Percentiles rank a stretch among this genome's conserved stretches.
Evolutionary conservation across 2,797 vertebrate species (phyloP).

Genomic region (Pagetopsis macropterus): DNA sequence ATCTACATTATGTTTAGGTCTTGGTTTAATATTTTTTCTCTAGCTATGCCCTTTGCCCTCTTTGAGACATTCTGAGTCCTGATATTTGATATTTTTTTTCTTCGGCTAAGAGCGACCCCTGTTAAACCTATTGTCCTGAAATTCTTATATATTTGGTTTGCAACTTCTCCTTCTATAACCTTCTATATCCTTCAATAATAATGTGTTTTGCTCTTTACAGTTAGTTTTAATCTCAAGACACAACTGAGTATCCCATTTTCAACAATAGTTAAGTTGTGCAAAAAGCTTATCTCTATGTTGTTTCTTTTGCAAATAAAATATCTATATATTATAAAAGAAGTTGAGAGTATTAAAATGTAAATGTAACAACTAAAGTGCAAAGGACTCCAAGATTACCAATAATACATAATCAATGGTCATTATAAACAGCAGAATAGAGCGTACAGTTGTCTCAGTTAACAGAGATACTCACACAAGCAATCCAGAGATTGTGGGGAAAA

Average conservation of each 20-base stretch:
- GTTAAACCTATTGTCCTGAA: neutral
- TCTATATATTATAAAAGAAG: neutral
- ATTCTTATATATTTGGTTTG: neutral
- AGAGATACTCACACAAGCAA: slow-evolving; percentile 18
- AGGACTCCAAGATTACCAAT: neutral
- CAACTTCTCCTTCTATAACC: neutral
- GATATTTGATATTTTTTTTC: neutral
- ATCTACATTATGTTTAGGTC: too few relatives aligned
- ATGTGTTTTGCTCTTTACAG: neutral
- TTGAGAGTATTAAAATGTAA: neutral
- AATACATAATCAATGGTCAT: slow-evolving; percentile 1
- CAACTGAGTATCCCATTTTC: neutral
- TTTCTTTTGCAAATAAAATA: neutral
- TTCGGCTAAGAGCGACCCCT: neutral
- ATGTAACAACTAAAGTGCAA: neutral
- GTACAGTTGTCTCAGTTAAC: slow-evolving; percentile 6
- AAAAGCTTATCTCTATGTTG: neutral
- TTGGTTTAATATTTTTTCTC: neutral
- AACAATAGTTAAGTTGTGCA: neutral
- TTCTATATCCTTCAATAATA: too few relatives aligned
- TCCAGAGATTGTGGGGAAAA: slow-evolving; percentile 2
- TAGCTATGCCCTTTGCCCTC: neutral
- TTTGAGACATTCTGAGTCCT: neutral
- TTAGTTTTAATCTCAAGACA: neutral
- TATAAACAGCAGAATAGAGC: slow-evolving; percentile 6